These are phyloP conservation scores for Bombus impatiens DNA, from an alignment of 1,140 invertebrate genomes.

Conservation along the genomic window DNA sequence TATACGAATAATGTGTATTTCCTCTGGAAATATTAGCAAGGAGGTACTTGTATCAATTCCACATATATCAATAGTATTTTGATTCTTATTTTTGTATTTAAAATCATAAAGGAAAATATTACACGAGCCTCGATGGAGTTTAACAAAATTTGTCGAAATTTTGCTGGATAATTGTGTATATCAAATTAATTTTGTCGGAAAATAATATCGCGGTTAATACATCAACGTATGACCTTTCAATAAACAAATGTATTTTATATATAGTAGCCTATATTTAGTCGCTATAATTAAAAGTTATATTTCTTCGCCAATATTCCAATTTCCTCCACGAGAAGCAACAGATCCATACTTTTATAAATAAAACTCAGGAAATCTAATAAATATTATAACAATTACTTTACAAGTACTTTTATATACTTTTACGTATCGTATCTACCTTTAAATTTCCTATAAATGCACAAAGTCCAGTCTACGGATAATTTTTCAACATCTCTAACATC, in stretches of 20 bases:
- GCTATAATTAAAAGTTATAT: background rate
- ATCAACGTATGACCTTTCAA: background rate
- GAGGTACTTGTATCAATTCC: too few species aligned
- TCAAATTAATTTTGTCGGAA: background rate
- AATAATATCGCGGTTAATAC: background rate
- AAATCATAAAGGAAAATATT: background rate
- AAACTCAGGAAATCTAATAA: too few species aligned
- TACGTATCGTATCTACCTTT: too few species aligned
- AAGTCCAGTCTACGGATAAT: too few species aligned
- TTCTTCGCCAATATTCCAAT: background rate
- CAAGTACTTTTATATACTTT: too few species aligned
- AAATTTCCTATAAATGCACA: too few species aligned
- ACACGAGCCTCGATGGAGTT: background rate
- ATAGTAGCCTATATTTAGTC: too few species aligned
- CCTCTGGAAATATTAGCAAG: background rate
- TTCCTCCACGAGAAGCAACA: background rate
- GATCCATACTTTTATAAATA: too few species aligned
- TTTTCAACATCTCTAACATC: too few species aligned
- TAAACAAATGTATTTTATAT: background rate
- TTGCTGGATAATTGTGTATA: background rate
- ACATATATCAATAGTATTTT: background rate
- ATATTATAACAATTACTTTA: too few species aligned
- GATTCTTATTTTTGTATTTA: background rate
- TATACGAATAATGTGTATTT: background rate
- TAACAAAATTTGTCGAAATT: background rate